phyloP scores from a whole-genome alignment of 1,140 invertebrate genomes.

The Drosophila persimilis region DNA sequence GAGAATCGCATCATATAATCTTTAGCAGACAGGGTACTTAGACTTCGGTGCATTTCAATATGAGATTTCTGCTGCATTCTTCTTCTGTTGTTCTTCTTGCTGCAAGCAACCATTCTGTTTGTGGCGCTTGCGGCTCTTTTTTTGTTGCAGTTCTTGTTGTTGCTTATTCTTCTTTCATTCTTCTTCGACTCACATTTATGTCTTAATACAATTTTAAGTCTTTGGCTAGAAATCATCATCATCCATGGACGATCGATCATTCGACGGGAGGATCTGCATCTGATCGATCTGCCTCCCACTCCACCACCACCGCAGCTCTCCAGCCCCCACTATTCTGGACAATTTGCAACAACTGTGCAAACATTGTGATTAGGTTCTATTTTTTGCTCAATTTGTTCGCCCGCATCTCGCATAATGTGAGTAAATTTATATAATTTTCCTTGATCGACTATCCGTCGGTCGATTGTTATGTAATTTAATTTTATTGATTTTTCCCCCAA shows the following conservation, averaged over 20 bases:
- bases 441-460: conserved; percentile 36
- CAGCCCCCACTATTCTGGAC: not conserved
- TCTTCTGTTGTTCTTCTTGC: not conserved
- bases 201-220: conserved; percentile 59
- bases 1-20: no score
- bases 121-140: conserved; percentile 53
- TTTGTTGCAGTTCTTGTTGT: conserved; percentile 39
- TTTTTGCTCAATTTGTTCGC: conserved; percentile 23
- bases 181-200: conserved; percentile 48
- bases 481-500: conserved; percentile 45
- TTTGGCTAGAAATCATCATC: conserved; percentile 22
- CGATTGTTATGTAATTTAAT: conserved; percentile 45
- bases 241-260: conserved; percentile 19
- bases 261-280: conserved; percentile 4
- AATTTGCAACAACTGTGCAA: conserved; percentile 3
- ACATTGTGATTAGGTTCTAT: conserved; percentile 42
- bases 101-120: conserved; percentile 23
- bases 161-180: not conserved
- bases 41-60: no score
- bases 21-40: no score
- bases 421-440: conserved; percentile 61
- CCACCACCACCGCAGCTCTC: not conserved
- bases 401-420: conserved; percentile 43
- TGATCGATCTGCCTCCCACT: conserved; percentile 10
- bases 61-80: not conserved